Conservation (phyloP, 2,797 vertebrate species). For the Cygnus olor region DNA sequence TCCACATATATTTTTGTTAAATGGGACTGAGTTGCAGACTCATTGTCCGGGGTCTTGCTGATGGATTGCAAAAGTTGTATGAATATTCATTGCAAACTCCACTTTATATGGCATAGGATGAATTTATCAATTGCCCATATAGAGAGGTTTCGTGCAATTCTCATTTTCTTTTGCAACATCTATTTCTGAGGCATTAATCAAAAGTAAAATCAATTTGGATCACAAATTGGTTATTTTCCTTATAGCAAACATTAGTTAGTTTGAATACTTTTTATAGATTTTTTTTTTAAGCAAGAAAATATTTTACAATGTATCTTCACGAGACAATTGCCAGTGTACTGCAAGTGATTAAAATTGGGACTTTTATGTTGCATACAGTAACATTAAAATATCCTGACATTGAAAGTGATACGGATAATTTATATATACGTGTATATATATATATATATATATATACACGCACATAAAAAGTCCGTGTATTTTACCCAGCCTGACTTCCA, state of each 20-base stretch:
- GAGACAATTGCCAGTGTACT: background rate
- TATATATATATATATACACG: background rate
- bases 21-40: constrained; percentile 66
- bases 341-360: constrained; percentile 50
- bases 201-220: constrained; percentile 66
- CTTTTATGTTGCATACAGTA: background rate
- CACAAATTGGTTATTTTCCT: constrained; percentile 68
- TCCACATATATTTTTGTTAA: constrained; percentile 72
- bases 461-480: background rate
- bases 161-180: constrained; percentile 69
- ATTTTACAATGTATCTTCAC: constrained; percentile 42
- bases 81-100: constrained; percentile 80
- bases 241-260: constrained; percentile 66
- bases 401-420: background rate
- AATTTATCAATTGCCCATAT: constrained; percentile 74
- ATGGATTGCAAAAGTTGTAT: constrained; percentile 74
- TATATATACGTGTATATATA: background rate
- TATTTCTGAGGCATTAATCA: constrained; percentile 66
- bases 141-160: constrained; percentile 57
- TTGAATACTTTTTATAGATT: constrained; percentile 59
- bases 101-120: constrained; percentile 66
- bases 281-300: constrained; percentile 40
- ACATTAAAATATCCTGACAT: constrained; percentile 20
- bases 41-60: constrained; percentile 78
- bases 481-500: background rate